Base-by-base conservation (phyloP, 2,113 vertebrate species). In the Pavo muticus region DNA sequence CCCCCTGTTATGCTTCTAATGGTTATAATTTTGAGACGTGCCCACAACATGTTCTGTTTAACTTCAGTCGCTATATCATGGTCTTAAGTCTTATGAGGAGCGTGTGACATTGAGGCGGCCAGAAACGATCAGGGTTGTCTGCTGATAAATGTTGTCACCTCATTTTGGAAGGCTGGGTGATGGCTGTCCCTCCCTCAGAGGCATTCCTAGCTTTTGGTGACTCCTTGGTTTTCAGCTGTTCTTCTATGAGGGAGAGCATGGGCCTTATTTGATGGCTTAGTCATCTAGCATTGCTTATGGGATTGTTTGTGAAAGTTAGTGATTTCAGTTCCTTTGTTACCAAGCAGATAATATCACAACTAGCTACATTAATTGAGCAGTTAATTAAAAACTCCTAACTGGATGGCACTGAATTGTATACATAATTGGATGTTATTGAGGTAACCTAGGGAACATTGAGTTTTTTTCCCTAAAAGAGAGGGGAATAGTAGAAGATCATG, bases 231-330 rank as follows among this genome's bases (percentile, higher is more conserved):
- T 32, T 81, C 24, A 50, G 30, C n/a, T 88, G 17, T 17, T 16
- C 12, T 75, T 87, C 84, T 60, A 5, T 16, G 3, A 9, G 27
- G 37, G 35, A 65, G 7, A 1, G 0, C 3, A 0, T 30, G 44
- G 13, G 9, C 13, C 15, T n/a, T 52, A 2, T 61, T 72, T 76
- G 47, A 30, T 76, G 40, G 13, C 11, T 76, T 14, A 72, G 40
- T 14, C 30, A 11, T 42, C 19, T 90, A 74, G 13, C 14, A 35
- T 14, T 56, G 42, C 23, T 76, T 39, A 14, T 14, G 20, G 44
- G 32, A 57, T 47, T 65, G 45, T 65, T 69, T 69, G 21, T 61
- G 40, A 83, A 23, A 68, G 23, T 17, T 50, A 25, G 12, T n/a
- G 24, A 18, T 83, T 87, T 90, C 21, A 29, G 32, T 68, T 79